A percentile compares a stretch with the other conserved stretches of the same genome.
Conservation (phyloP, 1,140 invertebrate species). For the Halyomorpha halys region DNA sequence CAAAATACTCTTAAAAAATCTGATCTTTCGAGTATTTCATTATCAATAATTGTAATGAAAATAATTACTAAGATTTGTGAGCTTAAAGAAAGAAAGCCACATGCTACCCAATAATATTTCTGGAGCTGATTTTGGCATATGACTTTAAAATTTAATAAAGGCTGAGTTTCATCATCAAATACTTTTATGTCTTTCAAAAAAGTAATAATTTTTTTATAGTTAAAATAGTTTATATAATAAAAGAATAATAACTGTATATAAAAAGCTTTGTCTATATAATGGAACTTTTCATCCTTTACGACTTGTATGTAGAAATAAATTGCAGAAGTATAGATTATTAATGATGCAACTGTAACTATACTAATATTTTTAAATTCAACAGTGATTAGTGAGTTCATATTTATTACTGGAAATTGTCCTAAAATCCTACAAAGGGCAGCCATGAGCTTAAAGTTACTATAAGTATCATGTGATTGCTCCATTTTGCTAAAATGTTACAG, state of each 20-base stretch:
- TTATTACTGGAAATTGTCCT: slow-evolving; percentile 1
- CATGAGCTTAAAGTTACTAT: neutral
- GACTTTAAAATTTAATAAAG: neutral
- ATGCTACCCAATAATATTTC: neutral
- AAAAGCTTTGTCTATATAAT: neutral
- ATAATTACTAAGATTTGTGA: neutral
- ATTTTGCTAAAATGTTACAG: neutral
- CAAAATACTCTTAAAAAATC: neutral
- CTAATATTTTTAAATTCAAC: neutral
- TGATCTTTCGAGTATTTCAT: neutral
- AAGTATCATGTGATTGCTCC: neutral
- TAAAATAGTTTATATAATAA: neutral
- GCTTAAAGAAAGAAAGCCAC: neutral
- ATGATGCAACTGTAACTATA: neutral
- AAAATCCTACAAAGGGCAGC: neutral
- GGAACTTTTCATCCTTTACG: neutral
- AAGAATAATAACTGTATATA: neutral
- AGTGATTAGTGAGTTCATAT: neutral
- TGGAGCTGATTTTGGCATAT: neutral
- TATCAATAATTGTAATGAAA: neutral
- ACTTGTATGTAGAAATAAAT: neutral
- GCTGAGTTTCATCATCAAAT: neutral
- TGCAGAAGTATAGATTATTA: neutral
- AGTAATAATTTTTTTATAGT: neutral
- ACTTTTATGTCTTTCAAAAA: neutral